Base-by-base conservation (phyloP, 2,888 invertebrate species). In the Macaria liturata region DNA sequence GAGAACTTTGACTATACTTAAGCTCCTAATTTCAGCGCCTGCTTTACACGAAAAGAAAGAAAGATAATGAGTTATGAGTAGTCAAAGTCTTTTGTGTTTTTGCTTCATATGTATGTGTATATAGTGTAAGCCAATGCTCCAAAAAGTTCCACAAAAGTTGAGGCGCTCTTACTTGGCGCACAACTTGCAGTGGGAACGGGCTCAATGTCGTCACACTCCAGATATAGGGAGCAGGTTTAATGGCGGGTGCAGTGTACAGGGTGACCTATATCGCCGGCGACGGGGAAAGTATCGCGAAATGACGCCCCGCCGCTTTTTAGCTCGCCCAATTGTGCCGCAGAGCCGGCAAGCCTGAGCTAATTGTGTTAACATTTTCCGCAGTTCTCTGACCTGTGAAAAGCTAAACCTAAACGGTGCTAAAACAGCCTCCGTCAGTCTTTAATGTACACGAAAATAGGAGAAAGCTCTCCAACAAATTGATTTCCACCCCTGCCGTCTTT, bases 261-360 rank as follows among this genome's bases (percentile, higher is more conserved):
- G 63, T 79, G 84, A 83, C 84, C 83, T 81, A 83, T 69, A 76
- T 82, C 71, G 68, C 54, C 72, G 62, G 56, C 64, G 75, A 70
- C 70, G 68, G 68, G 72, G 73, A 80, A 78, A 77, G 75, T 73
- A 71, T 66, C 70, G 73, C 68, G 71, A 76, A 79, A 78, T 78
- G 76, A 80, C 76, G 67, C 65, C 67, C 50, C 61, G 62, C 63
- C 64, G 69, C 70, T 73, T 78, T 81, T 80, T 74, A 67, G 72
- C 74, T 69, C 72, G 71, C 71, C 51, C 46, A 48, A 59, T 55
- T 72, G 70, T 48, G 68, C 70, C 73, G 66, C 73, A 71, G 63
- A 75, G 68, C 71, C 65, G 68, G 70, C 74, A 74, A 75, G 74
- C 73, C 74, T 68, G 54, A 64, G 70, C 71, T 77, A 80, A 80